These are phyloP conservation scores for Scaptomyza tumidula DNA, from an alignment of 2,888 invertebrate species.

Conservation along the genomic window DNA sequence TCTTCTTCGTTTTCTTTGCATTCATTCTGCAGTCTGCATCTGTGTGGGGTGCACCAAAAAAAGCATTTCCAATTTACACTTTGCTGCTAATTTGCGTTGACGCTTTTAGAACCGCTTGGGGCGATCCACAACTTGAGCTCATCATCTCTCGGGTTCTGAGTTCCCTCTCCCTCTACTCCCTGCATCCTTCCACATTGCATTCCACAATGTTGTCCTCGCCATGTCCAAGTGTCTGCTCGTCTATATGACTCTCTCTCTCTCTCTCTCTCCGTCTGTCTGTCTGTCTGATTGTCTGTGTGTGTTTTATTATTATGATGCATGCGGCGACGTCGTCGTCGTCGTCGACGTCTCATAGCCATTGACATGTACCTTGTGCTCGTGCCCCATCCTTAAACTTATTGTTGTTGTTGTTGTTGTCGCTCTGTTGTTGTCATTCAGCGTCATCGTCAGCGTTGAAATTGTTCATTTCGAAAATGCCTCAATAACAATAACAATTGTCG, in stretches of 20 bases:
- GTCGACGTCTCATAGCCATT: slow-evolving; percentile 70
- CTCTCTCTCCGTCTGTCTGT: slow-evolving; percentile 18
- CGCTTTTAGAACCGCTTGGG: slow-evolving; percentile 78
- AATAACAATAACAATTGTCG: slow-evolving; percentile 81
- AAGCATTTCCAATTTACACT: slow-evolving; percentile 81
- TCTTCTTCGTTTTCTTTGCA: slow-evolving; percentile 29
- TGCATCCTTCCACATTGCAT: slow-evolving; percentile 57
- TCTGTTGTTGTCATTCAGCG: slow-evolving; percentile 71
- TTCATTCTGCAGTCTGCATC: slow-evolving; percentile 11
- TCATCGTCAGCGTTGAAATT: slow-evolving; percentile 75
- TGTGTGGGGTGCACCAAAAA: slow-evolving; percentile 76
- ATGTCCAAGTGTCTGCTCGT: slow-evolving; percentile 67
- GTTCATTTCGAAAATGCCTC: slow-evolving; percentile 82
- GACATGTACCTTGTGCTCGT: slow-evolving; percentile 73
- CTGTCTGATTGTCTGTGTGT: slow-evolving; percentile 47
- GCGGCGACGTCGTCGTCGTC: slow-evolving; percentile 69
- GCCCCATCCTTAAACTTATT: slow-evolving; percentile 32
- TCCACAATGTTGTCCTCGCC: slow-evolving; percentile 69
- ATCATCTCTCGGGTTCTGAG: slow-evolving; percentile 37
- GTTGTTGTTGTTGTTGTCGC: slow-evolving; percentile 30
- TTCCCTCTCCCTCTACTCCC: slow-evolving; percentile 12
- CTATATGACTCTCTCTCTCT: slow-evolving; percentile 19
- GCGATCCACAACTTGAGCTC: slow-evolving; percentile 57
- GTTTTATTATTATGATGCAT: slow-evolving; percentile 80
- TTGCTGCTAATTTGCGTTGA: slow-evolving; percentile 80